Base-by-base conservation (phyloP, 1,140 invertebrate genomes). In the Copidosoma floridanum region DNA sequence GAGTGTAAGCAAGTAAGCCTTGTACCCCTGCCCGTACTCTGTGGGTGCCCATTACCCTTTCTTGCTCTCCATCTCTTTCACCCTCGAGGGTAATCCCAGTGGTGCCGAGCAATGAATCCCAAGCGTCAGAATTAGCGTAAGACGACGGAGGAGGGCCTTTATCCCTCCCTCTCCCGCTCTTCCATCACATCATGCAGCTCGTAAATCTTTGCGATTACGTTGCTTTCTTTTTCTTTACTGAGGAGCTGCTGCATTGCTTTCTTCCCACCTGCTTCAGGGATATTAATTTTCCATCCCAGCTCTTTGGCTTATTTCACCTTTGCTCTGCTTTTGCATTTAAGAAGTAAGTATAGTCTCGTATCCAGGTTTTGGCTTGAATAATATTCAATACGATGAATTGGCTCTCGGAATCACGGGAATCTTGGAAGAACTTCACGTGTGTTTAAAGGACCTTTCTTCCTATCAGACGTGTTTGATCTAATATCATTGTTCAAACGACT, bases 51-150 rank as follows among this genome's bases (percentile, higher is more conserved):
- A 53, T 53, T 53, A 53, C 41, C 35, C 46, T 21, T 2, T 37
- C 18, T 37, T 21, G 26, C 54, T 14, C 2, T 1, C 54, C 35
- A 16, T 29, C 2, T 26, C 55, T 48, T 7, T 48, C 23, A 35
- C 10, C 18, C 38, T 43, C 43, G 16, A n/a, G 2, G 35, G 50
- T 53, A 54, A 63, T 53, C 56, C 37, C 38, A 23, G 16, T 48
- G 55, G 48, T 16, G 43, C 23, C 43, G 55, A 11, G 57, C 56
- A 40, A 63, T 63, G 57, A 63, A 63, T 63, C 51, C 55, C 43
- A n/a, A 50, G 61, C 37, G 61, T 58, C 55, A 52, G 37, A 63
- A 63, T 58, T 63, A 58, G 56, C 56, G 56, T 47, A 48, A 44
- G 44, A 57, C 52, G 57, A 59, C 23, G 41, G 10, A 46, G 57